Evolutionary conservation across 2,797 vertebrate species (phyloP).

Genomic region (Molossus alvarezi): DNA sequence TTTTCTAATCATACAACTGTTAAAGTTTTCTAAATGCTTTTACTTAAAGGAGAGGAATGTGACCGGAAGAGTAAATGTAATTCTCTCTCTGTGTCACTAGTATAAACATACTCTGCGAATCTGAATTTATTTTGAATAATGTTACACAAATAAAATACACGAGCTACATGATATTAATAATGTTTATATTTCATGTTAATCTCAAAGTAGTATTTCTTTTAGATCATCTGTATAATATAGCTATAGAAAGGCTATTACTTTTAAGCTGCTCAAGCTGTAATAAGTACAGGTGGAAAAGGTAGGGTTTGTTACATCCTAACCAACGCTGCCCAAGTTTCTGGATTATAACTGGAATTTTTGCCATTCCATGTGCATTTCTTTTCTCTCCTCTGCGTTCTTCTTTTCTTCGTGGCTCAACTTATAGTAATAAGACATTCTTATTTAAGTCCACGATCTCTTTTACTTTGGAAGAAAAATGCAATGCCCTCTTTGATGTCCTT

Average conservation of each 20-base stretch:
- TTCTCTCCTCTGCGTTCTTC: background rate
- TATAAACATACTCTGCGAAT: conserved; percentile 22
- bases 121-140: background rate
- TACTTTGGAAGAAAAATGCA: conserved; percentile 37
- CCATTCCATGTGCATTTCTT: background rate
- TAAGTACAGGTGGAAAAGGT: background rate
- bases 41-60: conserved; percentile 29
- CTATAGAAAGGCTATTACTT: background rate
- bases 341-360: background rate
- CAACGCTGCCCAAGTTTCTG: background rate
- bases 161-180: background rate
- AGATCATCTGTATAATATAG: background rate
- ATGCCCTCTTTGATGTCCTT: background rate
- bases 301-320: background rate
- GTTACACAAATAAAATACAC: conserved; percentile 18
- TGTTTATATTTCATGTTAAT: background rate
- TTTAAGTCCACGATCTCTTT: background rate
- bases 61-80: conserved; percentile 17
- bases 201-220: conserved; percentile 35
- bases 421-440: background rate
- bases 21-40: conserved; percentile 26
- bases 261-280: background rate
- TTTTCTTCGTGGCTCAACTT: background rate
- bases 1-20: background rate
- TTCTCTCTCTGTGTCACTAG: conserved; percentile 6